A percentile compares a stretch with the other conserved stretches of the same genome.
These are phyloP conservation scores for Oenanthe oenanthe DNA, from an alignment of 2,113 vertebrate species.

Conservation along the genomic window DNA sequence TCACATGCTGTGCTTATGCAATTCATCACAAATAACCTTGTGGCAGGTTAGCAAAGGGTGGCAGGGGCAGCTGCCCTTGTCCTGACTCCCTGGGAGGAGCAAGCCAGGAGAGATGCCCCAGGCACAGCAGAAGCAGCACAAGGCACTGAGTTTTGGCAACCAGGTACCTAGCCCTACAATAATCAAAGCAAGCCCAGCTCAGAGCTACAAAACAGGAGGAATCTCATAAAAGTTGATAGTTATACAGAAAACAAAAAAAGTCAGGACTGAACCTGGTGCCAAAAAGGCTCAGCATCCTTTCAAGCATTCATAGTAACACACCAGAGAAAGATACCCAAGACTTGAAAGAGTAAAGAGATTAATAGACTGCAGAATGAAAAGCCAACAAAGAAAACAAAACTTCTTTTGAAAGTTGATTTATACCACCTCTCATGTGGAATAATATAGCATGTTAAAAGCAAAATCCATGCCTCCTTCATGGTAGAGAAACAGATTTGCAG, in stretches of 20 bases:
- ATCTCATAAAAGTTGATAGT: accelerated
- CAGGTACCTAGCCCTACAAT: not conserved
- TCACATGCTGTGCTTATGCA: not conserved
- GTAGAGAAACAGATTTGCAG: not conserved
- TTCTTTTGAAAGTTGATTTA: not conserved
- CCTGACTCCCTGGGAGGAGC: not conserved
- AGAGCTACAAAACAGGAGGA: not conserved
- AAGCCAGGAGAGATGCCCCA: not conserved
- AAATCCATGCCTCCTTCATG: not conserved
- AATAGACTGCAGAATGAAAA: not conserved
- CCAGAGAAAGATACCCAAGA: not conserved
- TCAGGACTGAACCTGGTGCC: not conserved
- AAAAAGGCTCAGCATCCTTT: not conserved
- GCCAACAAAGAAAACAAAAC: not conserved
- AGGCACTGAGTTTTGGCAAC: not conserved
- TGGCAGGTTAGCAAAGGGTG: not conserved
- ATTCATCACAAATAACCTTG: not conserved
- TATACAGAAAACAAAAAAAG: not conserved
- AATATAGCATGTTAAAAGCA: not conserved
- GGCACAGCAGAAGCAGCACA: not conserved
- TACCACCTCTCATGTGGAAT: not conserved
- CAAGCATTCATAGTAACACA: not conserved
- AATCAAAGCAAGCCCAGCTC: not conserved
- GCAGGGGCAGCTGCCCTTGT: not conserved
- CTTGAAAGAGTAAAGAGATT: not conserved